These are phyloP conservation scores for Archivesica marissinica DNA, from an alignment of 1,140 invertebrate genomes.

Conservation along the genomic window DNA sequence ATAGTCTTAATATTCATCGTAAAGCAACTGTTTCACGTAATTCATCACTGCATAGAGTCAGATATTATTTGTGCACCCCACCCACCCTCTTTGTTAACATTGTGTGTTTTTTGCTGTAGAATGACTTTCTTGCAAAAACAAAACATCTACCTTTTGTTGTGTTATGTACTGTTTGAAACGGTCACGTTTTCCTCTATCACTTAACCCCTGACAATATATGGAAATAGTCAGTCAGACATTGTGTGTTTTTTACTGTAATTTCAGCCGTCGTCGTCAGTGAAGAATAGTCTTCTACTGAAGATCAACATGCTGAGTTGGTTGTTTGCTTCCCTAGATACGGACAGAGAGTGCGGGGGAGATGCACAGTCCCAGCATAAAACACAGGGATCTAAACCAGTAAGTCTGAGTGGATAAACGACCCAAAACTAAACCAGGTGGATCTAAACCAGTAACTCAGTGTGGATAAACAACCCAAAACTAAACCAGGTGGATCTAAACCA, in stretches of 20 bases:
- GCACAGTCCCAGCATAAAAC: constrained; percentile 45
- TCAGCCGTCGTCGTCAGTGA: constrained; percentile 84
- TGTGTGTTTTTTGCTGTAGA: too few species aligned
- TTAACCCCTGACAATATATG: too few species aligned
- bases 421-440: background rate
- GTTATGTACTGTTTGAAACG: too few species aligned
- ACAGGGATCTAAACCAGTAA: constrained; percentile 77
- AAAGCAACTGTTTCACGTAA: too few species aligned
- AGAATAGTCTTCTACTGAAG: constrained; percentile 85
- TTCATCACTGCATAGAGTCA: too few species aligned
- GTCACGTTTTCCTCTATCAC: too few species aligned
- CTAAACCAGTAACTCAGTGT: background rate
- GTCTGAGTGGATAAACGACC: constrained; percentile 23
- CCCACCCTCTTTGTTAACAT: too few species aligned
- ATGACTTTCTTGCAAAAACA: too few species aligned
- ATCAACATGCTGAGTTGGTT: constrained; percentile 90
- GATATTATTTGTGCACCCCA: too few species aligned
- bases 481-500: background rate
- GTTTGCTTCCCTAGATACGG: constrained; percentile 87
- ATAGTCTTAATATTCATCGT: too few species aligned
- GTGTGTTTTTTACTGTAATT: constrained; percentile 57
- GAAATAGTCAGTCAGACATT: too few species aligned
- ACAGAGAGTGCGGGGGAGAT: constrained; percentile 70
- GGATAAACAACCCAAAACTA: background rate
- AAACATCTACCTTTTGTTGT: too few species aligned